Evolutionary conservation across 2,797 vertebrate genomes (phyloP), one percentile per base, ranked within the genome.

Genomic region (Pangasius djambal): DNA sequence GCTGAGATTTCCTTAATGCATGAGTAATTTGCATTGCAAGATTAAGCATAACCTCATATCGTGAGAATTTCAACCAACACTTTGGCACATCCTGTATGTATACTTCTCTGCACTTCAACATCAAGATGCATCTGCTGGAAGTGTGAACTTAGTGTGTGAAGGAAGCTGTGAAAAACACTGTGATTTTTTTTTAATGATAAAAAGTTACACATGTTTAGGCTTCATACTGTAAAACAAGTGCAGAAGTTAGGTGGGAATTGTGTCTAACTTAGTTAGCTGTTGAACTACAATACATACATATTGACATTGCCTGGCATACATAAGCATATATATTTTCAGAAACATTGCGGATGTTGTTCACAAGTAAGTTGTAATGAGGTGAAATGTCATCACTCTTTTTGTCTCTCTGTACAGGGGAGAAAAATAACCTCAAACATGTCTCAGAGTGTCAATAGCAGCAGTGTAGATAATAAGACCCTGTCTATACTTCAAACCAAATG

Each of bases 391-490:
- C 34, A 34, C 9, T 85, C 20, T 67, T 63, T 72, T 40, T 90
- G 25, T 92, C 52, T 90, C 31, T 86, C 34, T 72, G 34, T 89
- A 40, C 84, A 61, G 83, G 83, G n/a, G 3, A 6, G 61, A 9
- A 82, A 87, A 91, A 81, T 55, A 13, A 89, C 13, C 79, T 82
- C 79, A 90, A 89, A 69, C 91, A 97, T 97, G 95, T 72, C 84
- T 85, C 81, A 69, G 85, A 96, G 94, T 90, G 12, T 0, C 52
- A 97, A 92, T 91, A 0, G 0, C 70, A 86, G 61, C 59, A 93
- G 91, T 0, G 92, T 97, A 9, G 98, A 99, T 1, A 93, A 93
- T 59, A 95, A 95, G 86, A 99, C 98, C 0, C 86, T 98, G 83
- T 74, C 82, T 61, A 93, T 98, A 94, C 96, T 99, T 48, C 91